Evolutionary conservation across 2,113 vertebrate species (phyloP), one percentile per base, ranked within the genome.

Genomic region (cattle (Bos taurus)): DNA sequence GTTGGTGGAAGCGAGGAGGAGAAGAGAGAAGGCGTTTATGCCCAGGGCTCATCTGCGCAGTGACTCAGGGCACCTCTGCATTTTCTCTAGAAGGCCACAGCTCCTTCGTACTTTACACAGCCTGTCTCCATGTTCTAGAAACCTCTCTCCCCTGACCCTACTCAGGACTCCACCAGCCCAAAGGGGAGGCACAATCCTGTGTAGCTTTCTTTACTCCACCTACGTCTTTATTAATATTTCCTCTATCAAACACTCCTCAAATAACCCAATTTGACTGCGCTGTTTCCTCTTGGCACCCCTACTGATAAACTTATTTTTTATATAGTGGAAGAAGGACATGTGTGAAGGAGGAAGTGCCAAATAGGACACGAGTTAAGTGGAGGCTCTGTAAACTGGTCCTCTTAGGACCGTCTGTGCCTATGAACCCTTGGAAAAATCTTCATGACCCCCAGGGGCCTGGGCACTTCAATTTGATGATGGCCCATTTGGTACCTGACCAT

Each of bases 391-490:
- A 43, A 93, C 4, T 2, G 57, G 21, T 33, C 40, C 33, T 90
- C 48, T 48, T 21, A 54, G 40, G 28, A 7, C 19, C 11, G 0
- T 30, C 14, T 1, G 4, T 83, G 56, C 64, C 80, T 33, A 19
- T 2, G 56, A 43, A 12, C 7, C 14, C 25, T 83, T 52, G 43
- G 67, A 50, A 85, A 91, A 88, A 23, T 28, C 36, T 3, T 52
- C 28, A 5, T 2, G 16, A 7, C 4, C 28, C 80, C 1, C 1
- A 0, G 2, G 4, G 59, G 14, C 43, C 64, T 60, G 40, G 30
- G 23, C 57, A 6, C 40, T 30, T 33, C 33, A 7, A 2, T 48
- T 6, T 40, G 59, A 40, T 26, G 19, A 25, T 33, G 60, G 33
- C 28, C 14, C 3, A 6, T 48, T 21, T 46, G 7, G 52, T 7